Conservation (phyloP, 2,797 vertebrate genomes). For the Distichodus sexfasciatus region DNA sequence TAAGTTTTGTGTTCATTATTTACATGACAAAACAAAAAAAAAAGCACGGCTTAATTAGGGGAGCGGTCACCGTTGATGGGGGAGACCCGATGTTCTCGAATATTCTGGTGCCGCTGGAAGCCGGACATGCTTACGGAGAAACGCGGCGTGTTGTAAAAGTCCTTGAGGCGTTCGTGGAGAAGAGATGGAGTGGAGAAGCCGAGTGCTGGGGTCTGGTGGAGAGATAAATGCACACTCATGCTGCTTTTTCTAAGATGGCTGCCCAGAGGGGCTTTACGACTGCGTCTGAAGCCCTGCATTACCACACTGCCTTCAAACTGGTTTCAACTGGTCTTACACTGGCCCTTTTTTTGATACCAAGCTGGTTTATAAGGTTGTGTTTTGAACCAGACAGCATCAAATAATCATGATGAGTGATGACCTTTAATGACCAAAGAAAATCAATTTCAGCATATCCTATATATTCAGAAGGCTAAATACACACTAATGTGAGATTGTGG, state of each 20-base stretch:
- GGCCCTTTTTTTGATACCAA: too few relatives aligned
- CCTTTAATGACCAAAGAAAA: too few relatives aligned
- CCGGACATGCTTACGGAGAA: neutral
- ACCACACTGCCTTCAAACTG: too few relatives aligned
- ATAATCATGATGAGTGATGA: too few relatives aligned
- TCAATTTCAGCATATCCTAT: too few relatives aligned
- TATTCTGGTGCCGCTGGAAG: neutral
- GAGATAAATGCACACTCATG: neutral
- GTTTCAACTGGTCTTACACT: too few relatives aligned
- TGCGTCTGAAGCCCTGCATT: too few relatives aligned
- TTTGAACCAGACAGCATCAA: too few relatives aligned
- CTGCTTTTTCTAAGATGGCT: conserved; percentile 25
- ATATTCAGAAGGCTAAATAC: too few relatives aligned
- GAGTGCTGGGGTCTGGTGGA: neutral
- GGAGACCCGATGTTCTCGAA: neutral
- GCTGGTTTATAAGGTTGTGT: too few relatives aligned
- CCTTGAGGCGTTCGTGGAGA: neutral
- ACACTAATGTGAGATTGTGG: too few relatives aligned
- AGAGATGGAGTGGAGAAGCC: neutral
- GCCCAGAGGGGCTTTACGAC: too few relatives aligned
- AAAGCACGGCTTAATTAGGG: conserved; percentile 31
- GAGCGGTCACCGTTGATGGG: neutral
- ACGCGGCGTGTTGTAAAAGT: neutral
- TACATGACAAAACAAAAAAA: conserved; percentile 23
- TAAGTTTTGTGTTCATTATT: conserved; percentile 40